Conservation (phyloP, 2,797 vertebrate genomes). For the Gymnopithys bicolor region DNA sequence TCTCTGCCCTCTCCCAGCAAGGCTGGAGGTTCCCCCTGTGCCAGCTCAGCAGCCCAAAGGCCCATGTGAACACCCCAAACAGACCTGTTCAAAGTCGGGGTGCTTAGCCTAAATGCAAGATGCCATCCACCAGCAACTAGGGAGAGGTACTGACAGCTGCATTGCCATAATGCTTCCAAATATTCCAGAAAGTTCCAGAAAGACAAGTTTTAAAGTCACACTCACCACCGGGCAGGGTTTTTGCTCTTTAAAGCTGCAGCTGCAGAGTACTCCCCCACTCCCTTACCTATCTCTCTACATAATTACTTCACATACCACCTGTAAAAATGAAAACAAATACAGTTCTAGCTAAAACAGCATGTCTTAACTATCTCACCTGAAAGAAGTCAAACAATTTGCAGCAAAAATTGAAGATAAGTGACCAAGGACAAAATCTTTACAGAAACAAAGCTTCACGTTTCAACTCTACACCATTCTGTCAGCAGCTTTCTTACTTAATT, state of each 20-base stretch:
- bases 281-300: background rate
- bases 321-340: background rate
- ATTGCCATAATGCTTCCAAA: background rate
- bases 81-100: background rate
- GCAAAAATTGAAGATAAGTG: constrained; percentile 36
- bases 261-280: background rate
- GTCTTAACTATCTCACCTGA: background rate
- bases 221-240: background rate
- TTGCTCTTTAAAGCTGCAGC: background rate
- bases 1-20: accelerated
- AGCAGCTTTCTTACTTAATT: constrained; percentile 42
- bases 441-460: constrained; percentile 30
- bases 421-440: constrained; percentile 56
- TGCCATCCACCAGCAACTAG: background rate
- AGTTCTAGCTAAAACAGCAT: background rate
- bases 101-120: background rate
- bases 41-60: background rate
- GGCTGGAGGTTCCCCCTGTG: background rate
- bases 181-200: background rate
- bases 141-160: background rate
- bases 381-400: constrained; percentile 12
- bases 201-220: background rate
- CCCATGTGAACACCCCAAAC: background rate
- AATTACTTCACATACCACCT: background rate
- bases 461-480: constrained; percentile 13